Base-by-base conservation (phyloP, 2,888 invertebrate genomes). In the Aquatica leii region DNA sequence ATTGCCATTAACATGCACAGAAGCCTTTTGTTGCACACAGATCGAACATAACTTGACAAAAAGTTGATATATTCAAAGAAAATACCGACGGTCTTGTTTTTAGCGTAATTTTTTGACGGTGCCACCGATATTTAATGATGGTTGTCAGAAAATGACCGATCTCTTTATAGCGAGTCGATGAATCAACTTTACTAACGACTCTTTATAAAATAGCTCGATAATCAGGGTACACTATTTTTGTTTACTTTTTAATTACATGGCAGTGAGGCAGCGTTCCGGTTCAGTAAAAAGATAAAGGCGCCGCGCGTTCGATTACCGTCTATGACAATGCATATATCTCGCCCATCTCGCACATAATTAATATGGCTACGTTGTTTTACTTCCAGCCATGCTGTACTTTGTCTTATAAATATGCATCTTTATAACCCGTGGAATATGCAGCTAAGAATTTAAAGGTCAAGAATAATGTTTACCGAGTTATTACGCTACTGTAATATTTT, bases 1-100 rank as follows among this genome's bases (percentile, higher is more conserved):
- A 76, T 77, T 76, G 75, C 71, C 71, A 74, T 76, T 75, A 74
- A 76, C 74, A 74, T 73, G 73, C 72, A 67, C 67, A 60, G 68
- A 46, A 59, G 62, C 62, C 69, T 68, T 68, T 68, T 70, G 68
- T 65, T 62, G 63, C 63, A 64, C 62, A 66, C 57, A 66, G 59
- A 49, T 66, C 69, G 69, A 69, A 64, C 66, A 59, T 61, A 63
- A 61, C 59, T 67, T 64, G 68, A 67, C 64, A 67, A 70, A 71
- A 71, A 68, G 67, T 43, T 70, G 71, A 70, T 68, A 60, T 68
- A 66, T 65, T 65, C 62, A 66, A 65, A 66, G 65, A 54, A 64
- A 58, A 59, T 65, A 62, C 66, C 63, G 66, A 66, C 67, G 48
- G 21, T 48, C 12, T 46, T 46, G 9, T 14, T 9, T 46, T 46